Evolutionary conservation across 53 echinoderm and acorn worm genomes (phyloP), one percentile per base, ranked within the genome.

Genomic region (Antedon mediterranea): DNA sequence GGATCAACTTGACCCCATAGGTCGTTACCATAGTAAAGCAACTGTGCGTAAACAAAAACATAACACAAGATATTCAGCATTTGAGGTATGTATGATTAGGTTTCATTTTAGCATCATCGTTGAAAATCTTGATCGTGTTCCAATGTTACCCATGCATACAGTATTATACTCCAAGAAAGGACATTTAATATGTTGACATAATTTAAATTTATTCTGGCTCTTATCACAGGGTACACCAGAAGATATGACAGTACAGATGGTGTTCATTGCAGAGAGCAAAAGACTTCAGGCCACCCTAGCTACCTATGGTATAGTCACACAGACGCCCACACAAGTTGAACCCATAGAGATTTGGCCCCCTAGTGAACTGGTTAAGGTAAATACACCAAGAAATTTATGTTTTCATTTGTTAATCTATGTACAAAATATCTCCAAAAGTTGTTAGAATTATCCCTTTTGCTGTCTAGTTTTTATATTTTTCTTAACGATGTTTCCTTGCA

Each of bases 301-400:
- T 7, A 98, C 90, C 3, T 98, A 98, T 43, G 98, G 98, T 34
- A 98, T 98, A 32, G 92, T 88, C 75, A 82, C 98, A 2, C 98
- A 97, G 78, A 93, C 98, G 5, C 98, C 98, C 0, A 90, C 91
- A 29, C 92, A 98, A 82, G 85, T 98, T 2, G 98, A 98, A 77
- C 98, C 98, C 15, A 91, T 92, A 71, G 89, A 98, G 81, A 93
- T 98, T 72, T 98, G 98, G 98, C 86, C 98, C n/a, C 98, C 90
- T 6, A 72, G 77, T 33, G 87, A 97, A 71, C 90, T 97, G 34
- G 92, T 97, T 31, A 92, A 92, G 90, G 97, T 97, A 78, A 31
- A 14, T 3, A 23, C 6, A n/a, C n/a, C n/a, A n/a, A n/a, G n/a
- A n/a, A n/a, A n/a, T n/a, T n/a, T n/a, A n/a, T n/a, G n/a, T n/a